Conservation (phyloP, 2,888 invertebrate species). For the Pollenia labialis region DNA sequence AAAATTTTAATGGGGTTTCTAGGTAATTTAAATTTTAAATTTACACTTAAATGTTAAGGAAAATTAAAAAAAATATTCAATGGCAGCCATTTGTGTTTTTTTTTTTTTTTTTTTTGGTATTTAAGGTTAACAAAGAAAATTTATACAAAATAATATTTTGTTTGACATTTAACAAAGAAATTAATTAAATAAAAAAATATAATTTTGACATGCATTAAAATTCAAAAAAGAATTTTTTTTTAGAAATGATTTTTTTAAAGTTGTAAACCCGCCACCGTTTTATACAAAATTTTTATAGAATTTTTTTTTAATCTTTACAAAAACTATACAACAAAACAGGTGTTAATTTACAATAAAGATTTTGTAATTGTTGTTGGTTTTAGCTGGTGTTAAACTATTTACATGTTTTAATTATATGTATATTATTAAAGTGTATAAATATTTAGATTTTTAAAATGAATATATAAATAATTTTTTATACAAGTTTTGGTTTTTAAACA, state of each 20-base stretch:
- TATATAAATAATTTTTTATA: slow-evolving; percentile 51
- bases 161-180: slow-evolving; percentile 48
- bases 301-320: slow-evolving; percentile 28
- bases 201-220: slow-evolving; percentile 64
- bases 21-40: slow-evolving; percentile 54
- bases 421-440: slow-evolving; percentile 21
- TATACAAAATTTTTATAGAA: slow-evolving; percentile 41
- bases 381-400: slow-evolving; percentile 70
- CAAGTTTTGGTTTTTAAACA: slow-evolving; percentile 35
- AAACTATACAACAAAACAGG: slow-evolving; percentile 62
- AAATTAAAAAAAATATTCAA: slow-evolving; percentile 55
- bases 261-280: slow-evolving; percentile 72
- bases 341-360: slow-evolving; percentile 72
- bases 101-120: slow-evolving; percentile 65
- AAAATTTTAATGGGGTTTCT: slow-evolving; percentile 44
- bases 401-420: slow-evolving; percentile 57
- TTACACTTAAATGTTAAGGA: slow-evolving; percentile 71
- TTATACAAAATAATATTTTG: slow-evolving; percentile 27
- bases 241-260: not conserved
- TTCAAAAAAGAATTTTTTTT: not conserved
- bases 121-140: slow-evolving; percentile 58
- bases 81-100: slow-evolving; percentile 70
- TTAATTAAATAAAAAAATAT: slow-evolving; percentile 53
- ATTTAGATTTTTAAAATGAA: slow-evolving; percentile 33
- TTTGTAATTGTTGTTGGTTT: slow-evolving; percentile 44